Percentiles rank a stretch among this genome's conserved stretches.
Conservation (phyloP, 2,113 vertebrate genomes). For the Periophthalmus modestus region DNA sequence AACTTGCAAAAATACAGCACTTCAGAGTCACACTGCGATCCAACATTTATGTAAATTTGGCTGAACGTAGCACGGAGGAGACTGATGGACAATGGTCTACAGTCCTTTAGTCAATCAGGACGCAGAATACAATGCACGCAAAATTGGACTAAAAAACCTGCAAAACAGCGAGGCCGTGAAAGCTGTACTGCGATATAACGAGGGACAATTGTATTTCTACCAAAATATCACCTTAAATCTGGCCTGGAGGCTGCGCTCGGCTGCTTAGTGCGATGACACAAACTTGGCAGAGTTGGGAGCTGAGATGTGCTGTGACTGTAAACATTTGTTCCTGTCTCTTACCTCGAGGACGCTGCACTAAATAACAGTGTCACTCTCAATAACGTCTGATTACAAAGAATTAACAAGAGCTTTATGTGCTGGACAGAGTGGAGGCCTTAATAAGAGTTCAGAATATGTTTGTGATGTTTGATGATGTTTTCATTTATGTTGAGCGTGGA, state of each 20-base stretch:
- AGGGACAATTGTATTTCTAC: too few species aligned
- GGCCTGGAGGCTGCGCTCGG: neutral
- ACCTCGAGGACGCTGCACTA: neutral
- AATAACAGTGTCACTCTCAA: neutral
- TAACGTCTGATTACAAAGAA: neutral
- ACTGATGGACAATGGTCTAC: too few species aligned
- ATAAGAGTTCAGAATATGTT: neutral
- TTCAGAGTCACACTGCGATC: too few species aligned
- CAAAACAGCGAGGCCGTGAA: too few species aligned
- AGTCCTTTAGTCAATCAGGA: too few species aligned
- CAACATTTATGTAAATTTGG: too few species aligned
- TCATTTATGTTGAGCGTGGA: too few species aligned
- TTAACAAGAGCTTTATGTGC: neutral
- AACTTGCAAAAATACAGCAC: too few species aligned
- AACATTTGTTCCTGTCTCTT: neutral
- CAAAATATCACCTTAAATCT: neutral
- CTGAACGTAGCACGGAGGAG: too few species aligned
- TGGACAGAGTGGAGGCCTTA: neutral
- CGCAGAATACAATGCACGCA: too few species aligned
- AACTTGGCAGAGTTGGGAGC: neutral
- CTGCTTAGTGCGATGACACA: conserved; percentile 8
- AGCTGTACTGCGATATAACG: too few species aligned
- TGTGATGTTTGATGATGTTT: neutral
- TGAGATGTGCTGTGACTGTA: conserved; percentile 9
- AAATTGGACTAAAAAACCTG: too few species aligned